A percentile compares a stretch with the other conserved stretches of the same genome.
These are phyloP conservation scores for Halocynthia roretzi DNA, from an alignment of 23 tunicate genomes.

Conservation along the genomic window DNA sequence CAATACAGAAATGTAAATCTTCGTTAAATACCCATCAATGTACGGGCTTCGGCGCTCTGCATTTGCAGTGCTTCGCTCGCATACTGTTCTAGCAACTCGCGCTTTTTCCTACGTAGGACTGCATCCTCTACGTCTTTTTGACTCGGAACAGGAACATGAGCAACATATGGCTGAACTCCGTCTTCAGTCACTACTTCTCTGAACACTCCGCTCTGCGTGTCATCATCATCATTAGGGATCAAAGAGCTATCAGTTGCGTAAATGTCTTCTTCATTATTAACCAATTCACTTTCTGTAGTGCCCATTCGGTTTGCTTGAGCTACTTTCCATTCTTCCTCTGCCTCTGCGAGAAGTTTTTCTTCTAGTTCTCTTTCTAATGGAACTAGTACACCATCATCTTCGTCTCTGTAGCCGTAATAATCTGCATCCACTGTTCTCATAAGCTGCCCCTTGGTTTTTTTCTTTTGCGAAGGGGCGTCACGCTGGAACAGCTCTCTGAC, in stretches of 20 bases:
- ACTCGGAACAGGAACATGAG: slow-evolving; percentile 98
- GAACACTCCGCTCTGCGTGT: slow-evolving; percentile 21
- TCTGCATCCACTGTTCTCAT: slow-evolving; percentile 95
- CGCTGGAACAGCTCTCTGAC: slow-evolving; percentile 87
- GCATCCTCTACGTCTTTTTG: slow-evolving; percentile 96
- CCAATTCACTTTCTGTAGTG: neutral
- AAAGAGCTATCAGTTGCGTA: slow-evolving; percentile 36
- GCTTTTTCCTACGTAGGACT: slow-evolving; percentile 73
- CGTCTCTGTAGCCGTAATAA: slow-evolving; percentile 98
- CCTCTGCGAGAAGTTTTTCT: slow-evolving; percentile 60
- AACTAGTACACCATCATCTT: slow-evolving; percentile 96
- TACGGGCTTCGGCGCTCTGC: slow-evolving; percentile 85
- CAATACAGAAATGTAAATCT: too few species aligned
- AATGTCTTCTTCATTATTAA: slow-evolving; percentile 43
- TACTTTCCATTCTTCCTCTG: slow-evolving; percentile 60
- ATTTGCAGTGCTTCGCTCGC: slow-evolving; percentile 83
- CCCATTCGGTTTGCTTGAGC: slow-evolving; percentile 5
- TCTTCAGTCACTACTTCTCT: slow-evolving; percentile 75
- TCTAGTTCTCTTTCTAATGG: slow-evolving; percentile 85
- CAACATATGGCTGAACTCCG: slow-evolving; percentile 72
- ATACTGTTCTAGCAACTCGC: slow-evolving; percentile 75
- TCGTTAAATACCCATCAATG: slow-evolving; percentile 61
- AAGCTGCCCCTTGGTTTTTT: slow-evolving; percentile 81
- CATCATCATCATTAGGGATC: slow-evolving; percentile 29
- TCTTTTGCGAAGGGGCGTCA: slow-evolving; percentile 62